phyloP scores from a whole-genome alignment of 2,888 invertebrate species.

The Scaptomyza caliginosa region DNA sequence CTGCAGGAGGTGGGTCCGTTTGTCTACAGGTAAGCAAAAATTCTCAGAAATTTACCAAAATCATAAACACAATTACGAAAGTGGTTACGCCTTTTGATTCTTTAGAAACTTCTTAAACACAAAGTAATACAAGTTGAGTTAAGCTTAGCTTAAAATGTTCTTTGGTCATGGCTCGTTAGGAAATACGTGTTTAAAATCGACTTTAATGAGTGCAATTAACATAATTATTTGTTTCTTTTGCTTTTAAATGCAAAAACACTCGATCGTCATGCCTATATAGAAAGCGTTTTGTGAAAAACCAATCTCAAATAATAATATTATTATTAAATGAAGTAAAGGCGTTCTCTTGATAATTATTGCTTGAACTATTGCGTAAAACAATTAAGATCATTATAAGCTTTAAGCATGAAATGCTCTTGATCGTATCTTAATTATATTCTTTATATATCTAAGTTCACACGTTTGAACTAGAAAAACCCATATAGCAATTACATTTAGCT shows the following conservation, averaged over 20 bases:
- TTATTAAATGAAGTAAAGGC: neutral
- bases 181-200: conserved; percentile 45
- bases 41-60: neutral
- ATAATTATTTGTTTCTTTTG: conserved; percentile 51
- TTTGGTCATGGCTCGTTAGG: conserved; percentile 65
- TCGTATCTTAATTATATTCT: neutral
- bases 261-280: conserved; percentile 16
- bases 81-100: conserved; percentile 62
- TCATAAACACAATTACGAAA: conserved; percentile 23
- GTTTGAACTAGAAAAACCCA: neutral
- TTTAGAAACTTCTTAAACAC: conserved; percentile 13
- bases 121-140: conserved; percentile 44
- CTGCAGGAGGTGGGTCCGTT: conserved; percentile 93
- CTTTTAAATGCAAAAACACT: conserved; percentile 8
- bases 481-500: neutral
- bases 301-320: neutral
- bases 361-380: conserved; percentile 3
- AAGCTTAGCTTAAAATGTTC: conserved; percentile 38
- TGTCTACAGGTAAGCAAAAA: conserved; percentile 89
- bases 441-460: neutral
- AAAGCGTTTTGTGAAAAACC: conserved; percentile 28
- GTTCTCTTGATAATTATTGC: conserved; percentile 1
- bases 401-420: neutral
- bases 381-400: neutral
- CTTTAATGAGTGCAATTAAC: conserved; percentile 66